phyloP scores from a whole-genome alignment of 2,888 invertebrate genomes.

The Anaspis maculata region DNA sequence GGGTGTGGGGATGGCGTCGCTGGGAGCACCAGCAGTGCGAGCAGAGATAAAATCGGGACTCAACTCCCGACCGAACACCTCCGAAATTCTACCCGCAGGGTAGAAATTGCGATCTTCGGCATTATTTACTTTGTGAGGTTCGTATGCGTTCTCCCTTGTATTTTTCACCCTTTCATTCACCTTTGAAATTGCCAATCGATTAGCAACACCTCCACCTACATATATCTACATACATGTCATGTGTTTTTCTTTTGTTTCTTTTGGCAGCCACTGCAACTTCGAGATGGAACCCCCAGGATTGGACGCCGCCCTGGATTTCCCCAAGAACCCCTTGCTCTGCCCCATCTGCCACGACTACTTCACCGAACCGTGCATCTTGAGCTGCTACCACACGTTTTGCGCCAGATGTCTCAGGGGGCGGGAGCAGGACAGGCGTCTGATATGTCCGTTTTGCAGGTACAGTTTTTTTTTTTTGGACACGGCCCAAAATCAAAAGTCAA shows the following conservation, averaged over 20 bases:
- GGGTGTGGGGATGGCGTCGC: too few relatives aligned
- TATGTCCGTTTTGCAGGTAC: constrained; percentile 62
- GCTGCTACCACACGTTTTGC: constrained; percentile 65
- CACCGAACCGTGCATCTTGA: constrained; percentile 58
- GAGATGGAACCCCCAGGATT: constrained; percentile 38
- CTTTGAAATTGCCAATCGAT: too few relatives aligned
- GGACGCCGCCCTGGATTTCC: constrained; percentile 36
- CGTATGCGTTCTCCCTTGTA: too few relatives aligned
- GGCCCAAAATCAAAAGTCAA: background rate
- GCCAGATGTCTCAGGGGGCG: constrained; percentile 55
- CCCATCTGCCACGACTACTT: constrained; percentile 61
- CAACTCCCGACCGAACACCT: too few relatives aligned
- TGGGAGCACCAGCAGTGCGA: too few relatives aligned
- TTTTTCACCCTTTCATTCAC: too few relatives aligned
- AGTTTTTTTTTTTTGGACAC: background rate
- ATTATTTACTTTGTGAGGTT: constrained; percentile 32
- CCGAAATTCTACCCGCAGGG: too few relatives aligned
- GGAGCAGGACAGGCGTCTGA: constrained; percentile 52
- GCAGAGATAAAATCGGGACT: too few relatives aligned
- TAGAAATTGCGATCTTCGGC: too few relatives aligned
- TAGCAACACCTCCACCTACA: too few relatives aligned
- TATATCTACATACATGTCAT: too few relatives aligned
- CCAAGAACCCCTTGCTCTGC: constrained; percentile 55
- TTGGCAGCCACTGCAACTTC: constrained; percentile 20
- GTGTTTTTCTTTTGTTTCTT: too few relatives aligned